Evolutionary conservation across 2,113 vertebrate genomes (phyloP), one percentile per base, ranked within the genome.

Genomic region (Thinocorus orbignyianus): DNA sequence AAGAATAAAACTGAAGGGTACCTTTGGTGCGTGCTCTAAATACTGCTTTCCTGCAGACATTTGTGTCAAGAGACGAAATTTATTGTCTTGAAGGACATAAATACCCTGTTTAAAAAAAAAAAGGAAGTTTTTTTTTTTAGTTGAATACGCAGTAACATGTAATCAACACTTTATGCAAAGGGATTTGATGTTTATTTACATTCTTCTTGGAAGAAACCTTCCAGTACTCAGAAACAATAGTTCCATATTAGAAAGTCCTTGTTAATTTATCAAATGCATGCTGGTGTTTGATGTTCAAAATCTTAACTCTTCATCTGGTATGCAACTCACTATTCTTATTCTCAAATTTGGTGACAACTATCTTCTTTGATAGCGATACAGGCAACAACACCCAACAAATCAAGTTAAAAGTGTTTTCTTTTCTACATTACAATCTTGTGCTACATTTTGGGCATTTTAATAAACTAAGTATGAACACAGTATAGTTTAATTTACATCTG

Each of bases 1-100:
- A 17, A 78, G 58, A 11, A 49, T 25, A 60, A 88, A 91, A 85
- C 23, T 2, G 1, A 81, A 87, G 41, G 5, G 72, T 98, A 99
- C 99, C 99, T 99, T 99, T 76, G 99, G 99, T 62, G 99, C 99
- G 49, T 99, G 98, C 93, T 99, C 99, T 98, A 99, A 97, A 97
- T 99, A 99, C 94, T 99, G 99, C 95, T 99, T 99, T 88, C 99
- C 99, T 86, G 98, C 97, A 93, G 99, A 99, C 93, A 99, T 99
- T 88, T 99, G 99, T 91, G 97, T 98, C 95, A 99, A 97, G 55
- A 99, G 97, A 49, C 98, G 98, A 91, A 99, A 99, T 97, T 99
- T 99, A 96, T 99, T 99, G 96, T 99, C 99, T 96, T 99, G 99
- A 87, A 99, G 99, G 68, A 99, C 99, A 93, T 99, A 99, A 97